Conservation (phyloP, 2,113 vertebrate genomes). For the Ceyx margarethae region DNA sequence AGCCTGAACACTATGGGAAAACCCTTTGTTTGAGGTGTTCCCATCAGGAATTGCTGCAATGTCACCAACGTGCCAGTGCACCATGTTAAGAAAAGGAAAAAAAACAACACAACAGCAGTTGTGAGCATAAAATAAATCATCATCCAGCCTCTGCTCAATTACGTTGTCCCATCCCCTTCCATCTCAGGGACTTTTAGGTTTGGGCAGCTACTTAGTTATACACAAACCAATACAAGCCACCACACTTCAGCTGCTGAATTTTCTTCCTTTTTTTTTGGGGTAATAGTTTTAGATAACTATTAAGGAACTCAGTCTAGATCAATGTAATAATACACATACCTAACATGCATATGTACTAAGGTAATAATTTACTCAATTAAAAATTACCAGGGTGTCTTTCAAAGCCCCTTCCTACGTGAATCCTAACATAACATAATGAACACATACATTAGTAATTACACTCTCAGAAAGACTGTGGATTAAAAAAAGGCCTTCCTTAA, state of each 20-base stretch:
- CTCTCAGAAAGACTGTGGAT: neutral
- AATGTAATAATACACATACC: neutral
- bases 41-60: neutral
- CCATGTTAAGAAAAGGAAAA: neutral
- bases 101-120: neutral
- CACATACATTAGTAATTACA: neutral
- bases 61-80: neutral
- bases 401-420: neutral
- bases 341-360: neutral
- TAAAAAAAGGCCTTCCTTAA: neutral
- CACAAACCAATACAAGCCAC: neutral
- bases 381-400: neutral
- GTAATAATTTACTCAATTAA: neutral
- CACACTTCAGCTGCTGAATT: neutral
- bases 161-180: neutral
- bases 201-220: neutral
- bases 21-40: neutral
- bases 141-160: neutral
- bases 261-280: neutral
- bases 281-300: neutral
- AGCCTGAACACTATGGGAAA: fast-evolving
- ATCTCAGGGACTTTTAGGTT: neutral
- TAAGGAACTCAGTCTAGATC: neutral
- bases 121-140: neutral
- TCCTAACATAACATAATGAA: neutral